Evolutionary conservation across 2,113 vertebrate species (phyloP), one percentile per base, ranked within the genome.

Genomic region (Marmota flaviventris): DNA sequence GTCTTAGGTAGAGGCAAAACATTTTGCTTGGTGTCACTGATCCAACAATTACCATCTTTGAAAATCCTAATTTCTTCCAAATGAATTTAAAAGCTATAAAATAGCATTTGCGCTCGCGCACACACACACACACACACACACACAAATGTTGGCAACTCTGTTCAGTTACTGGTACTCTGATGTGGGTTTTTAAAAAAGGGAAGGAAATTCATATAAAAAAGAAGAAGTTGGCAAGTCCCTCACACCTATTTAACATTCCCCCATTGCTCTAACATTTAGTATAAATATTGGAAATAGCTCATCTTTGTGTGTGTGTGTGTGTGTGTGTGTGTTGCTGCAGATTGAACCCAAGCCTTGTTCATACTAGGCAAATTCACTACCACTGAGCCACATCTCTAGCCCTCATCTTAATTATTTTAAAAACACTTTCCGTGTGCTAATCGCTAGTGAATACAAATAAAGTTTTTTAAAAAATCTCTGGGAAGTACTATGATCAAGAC

Each of bases 131-230:
- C 56, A 58, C 56, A 58, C 56, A 58, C 56, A 58, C 56, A 58
- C 18, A 58, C 18, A 58, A 58, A 58, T 81, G 88, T 91, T 75
- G 53, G 9, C 27, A 91, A 34, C 53, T 86, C 45, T 84, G 11
- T 92, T 85, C 56, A 92, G 61, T 72, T 77, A 85, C 22, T 90
- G 65, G 17, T 48, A 42, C 20, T 53, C 45, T 87, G 89, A 97
- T 97, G 29, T 90, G 67, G 29, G 27, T 87, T 97, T 92, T 91
- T 81, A 91, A 81, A 95, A 98, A 93, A 67, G 82, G 84, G 93
- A 98, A 96, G 95, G 95, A 94, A 97, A 89, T 88, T 92, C n/a
- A 85, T 32, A 25, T 72, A 61, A 85, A 90, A 85, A 92, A 95
- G 65, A 77, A 45, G 92, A 98, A 93, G 76, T 90, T 76, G 51